A percentile compares a stretch with the other conserved stretches of the same genome.
Evolutionary conservation across 2,113 vertebrate genomes (phyloP).

Genomic region (Nasalis larvatus): DNA sequence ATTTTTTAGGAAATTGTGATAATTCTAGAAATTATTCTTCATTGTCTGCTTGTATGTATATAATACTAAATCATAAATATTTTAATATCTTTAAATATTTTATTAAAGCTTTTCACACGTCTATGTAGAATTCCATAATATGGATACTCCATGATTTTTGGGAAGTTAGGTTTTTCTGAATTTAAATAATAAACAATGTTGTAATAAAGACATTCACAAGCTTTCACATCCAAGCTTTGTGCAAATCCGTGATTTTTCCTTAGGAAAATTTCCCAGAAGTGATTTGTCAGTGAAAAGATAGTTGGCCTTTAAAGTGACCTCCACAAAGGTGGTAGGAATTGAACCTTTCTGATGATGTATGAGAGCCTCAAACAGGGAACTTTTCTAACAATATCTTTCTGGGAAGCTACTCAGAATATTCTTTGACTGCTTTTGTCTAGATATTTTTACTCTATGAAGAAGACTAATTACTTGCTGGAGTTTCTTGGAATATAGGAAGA

Average conservation of each 20-base stretch:
- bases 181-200: background rate
- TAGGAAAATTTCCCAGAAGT: background rate
- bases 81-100: background rate
- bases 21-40: background rate
- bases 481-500: background rate
- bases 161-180: background rate
- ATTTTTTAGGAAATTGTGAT: background rate
- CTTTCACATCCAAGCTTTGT: background rate
- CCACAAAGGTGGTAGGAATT: background rate
- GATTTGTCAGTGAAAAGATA: slow-evolving; percentile 2
- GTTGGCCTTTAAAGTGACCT: background rate
- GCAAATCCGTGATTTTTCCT: background rate
- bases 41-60: background rate
- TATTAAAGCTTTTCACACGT: background rate
- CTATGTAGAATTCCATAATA: background rate
- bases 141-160: background rate
- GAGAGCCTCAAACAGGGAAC: background rate
- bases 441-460: background rate
- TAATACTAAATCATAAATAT: background rate
- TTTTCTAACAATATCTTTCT: background rate
- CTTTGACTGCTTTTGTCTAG: background rate
- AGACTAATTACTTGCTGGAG: background rate
- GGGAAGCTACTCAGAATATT: background rate
- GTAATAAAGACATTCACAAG: background rate
- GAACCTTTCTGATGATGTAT: background rate